phyloP scores from a whole-genome alignment of 23 tunicate species.

The Pegea sp. region DNA sequence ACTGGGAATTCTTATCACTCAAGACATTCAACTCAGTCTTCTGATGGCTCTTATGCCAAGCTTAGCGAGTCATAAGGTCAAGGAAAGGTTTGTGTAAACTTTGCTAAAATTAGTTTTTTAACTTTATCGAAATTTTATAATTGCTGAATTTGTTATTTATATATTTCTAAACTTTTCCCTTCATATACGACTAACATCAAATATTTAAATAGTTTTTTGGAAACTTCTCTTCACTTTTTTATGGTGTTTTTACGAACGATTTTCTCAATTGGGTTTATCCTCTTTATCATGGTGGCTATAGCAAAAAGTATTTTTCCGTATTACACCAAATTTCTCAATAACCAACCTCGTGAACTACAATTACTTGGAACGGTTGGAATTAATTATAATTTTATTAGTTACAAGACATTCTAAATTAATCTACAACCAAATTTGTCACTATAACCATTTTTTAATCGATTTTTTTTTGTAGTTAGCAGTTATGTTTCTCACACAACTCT shows the following conservation, averaged over 20 bases:
- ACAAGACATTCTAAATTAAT: too few relatives aligned
- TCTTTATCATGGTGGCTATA: conserved; percentile 7
- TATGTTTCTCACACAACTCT: conserved; percentile 48
- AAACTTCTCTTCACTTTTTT: conserved; percentile 4
- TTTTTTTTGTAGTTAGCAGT: conserved; percentile 13
- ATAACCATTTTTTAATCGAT: not conserved
- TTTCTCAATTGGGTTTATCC: conserved; percentile 14
- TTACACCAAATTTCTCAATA: conserved; percentile 6
- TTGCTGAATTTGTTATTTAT: not conserved
- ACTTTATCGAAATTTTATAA: not conserved
- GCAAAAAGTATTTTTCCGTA: conserved; percentile 17
- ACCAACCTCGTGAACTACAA: conserved; percentile 37
- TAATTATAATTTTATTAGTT: not conserved
- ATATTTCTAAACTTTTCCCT: not conserved
- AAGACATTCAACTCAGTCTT: conserved; percentile 66
- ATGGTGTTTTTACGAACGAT: conserved; percentile 13
- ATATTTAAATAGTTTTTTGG: not conserved
- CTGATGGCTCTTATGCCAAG: conserved; percentile 33
- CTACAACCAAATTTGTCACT: too few relatives aligned
- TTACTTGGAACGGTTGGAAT: conserved; percentile 32
- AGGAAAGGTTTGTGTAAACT: not conserved
- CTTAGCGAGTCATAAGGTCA: conserved; percentile 13
- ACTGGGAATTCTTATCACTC: conserved; percentile 57
- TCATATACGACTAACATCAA: not conserved
- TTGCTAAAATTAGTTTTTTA: not conserved